Base-by-base conservation (phyloP, 2,888 invertebrate genomes). In the Gonocerus acuteangulatus region DNA sequence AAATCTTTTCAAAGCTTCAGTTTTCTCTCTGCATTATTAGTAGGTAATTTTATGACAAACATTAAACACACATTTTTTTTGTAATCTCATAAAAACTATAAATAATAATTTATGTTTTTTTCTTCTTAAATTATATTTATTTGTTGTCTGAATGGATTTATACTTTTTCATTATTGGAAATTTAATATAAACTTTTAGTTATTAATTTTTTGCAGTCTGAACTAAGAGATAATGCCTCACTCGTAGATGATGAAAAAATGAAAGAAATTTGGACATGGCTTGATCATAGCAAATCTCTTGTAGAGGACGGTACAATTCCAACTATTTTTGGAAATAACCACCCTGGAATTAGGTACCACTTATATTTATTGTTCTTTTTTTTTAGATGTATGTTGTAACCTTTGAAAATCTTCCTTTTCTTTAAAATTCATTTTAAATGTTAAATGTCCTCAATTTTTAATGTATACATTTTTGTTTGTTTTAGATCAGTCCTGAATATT, bases 181-280 rank as follows among this genome's bases (percentile, higher is more conserved):
- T n/a, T n/a, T n/a, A n/a, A n/a, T 27, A 4, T 27, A 27, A 27
- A 27, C 4, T 19, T 9, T 36, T 52, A 21, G 19, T 1, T 21
- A 7, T 51, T 39, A 15, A 13, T 44, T 58, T 63, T 66, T 74
- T 74, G 45, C 70, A 87, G 84, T 78, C 82, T 51, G 88, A 88
- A 64, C 75, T 89, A 66, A 83, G 83, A 74, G 85, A 86, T 71
- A 92, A 93, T 74, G 89, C 87, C 0, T 86, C 87, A 68, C 72
- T 87, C 60, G 84, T 88, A 0, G 83, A 87, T 48, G 87, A 88
- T 70, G 82, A 84, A 36, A 79, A 83, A 22, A 74, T 95, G 36
- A 82, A 84, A 68, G 86, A 84, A 63, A 79, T 94, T 15, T 95
- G 95, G 95, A 82, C 84, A 64, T 91, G 90, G 84, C 73, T 92